Percentiles rank a stretch among this genome's conserved stretches.
These are phyloP conservation scores for Lynx canadensis DNA, from an alignment of 2,113 vertebrate species.

Conservation along the genomic window DNA sequence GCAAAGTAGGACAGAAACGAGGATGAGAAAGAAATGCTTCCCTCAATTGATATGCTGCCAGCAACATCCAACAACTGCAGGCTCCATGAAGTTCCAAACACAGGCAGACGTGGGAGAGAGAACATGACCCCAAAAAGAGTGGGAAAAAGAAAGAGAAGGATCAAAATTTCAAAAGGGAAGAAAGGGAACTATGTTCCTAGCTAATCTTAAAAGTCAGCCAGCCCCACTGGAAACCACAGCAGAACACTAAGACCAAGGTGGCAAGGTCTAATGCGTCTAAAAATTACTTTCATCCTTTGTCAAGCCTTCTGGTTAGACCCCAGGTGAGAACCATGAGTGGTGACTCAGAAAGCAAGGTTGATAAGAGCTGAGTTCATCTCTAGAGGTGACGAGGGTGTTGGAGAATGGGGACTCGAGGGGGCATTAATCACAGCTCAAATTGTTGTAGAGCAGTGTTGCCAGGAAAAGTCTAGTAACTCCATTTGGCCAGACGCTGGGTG, in stretches of 20 bases:
- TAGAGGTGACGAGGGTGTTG: neutral
- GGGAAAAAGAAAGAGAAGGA: neutral
- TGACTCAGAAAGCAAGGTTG: neutral
- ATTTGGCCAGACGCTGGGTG: neutral
- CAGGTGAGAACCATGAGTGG: neutral
- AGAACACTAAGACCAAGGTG: neutral
- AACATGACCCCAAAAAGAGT: neutral
- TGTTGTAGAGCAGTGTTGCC: too few species aligned
- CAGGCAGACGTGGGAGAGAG: neutral
- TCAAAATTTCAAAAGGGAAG: slow-evolving; percentile 8
- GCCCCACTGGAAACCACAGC: neutral
- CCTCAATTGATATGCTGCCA: neutral
- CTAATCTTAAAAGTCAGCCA: slow-evolving; percentile 40
- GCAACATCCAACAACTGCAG: neutral
- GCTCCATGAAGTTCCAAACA: neutral
- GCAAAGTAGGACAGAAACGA: slow-evolving; percentile 28
- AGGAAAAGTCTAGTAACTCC: neutral
- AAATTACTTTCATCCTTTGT: neutral
- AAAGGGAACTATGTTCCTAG: neutral
- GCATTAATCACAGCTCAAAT: neutral
- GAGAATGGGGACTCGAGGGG: neutral
- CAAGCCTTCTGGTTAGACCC: neutral
- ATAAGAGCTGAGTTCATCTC: neutral
- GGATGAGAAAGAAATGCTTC: slow-evolving; percentile 5
- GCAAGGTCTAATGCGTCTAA: neutral